Percentiles rank a stretch among this genome's conserved stretches.
Evolutionary conservation across 2,113 vertebrate species (phyloP).

Genomic region (Pteruthius melanotis): DNA sequence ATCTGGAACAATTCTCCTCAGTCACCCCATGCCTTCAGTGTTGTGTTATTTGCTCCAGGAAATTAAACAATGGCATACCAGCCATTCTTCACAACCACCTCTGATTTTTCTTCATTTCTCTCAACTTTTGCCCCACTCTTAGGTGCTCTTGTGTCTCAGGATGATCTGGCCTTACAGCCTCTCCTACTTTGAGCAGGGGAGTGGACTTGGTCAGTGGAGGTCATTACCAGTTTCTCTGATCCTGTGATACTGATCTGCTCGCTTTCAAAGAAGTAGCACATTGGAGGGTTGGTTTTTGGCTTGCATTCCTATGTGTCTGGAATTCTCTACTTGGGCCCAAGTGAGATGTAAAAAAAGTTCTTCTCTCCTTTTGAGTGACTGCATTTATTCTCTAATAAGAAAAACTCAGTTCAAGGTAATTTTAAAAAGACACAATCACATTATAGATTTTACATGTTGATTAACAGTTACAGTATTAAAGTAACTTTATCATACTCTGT

Average conservation of each 20-base stretch:
- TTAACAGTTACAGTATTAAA: not conserved
- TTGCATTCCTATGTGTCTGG: not conserved
- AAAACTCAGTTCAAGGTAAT: not conserved
- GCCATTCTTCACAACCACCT: not conserved
- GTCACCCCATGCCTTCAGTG: not conserved
- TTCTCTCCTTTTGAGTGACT: not conserved
- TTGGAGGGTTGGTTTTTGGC: not conserved
- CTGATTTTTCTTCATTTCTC: not conserved
- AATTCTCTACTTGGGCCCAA: not conserved
- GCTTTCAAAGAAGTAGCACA: not conserved
- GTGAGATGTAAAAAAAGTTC: not conserved
- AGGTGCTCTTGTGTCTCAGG: not conserved
- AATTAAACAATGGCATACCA: not conserved
- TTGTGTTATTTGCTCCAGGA: not conserved
- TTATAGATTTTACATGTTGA: not conserved
- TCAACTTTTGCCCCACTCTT: not conserved
- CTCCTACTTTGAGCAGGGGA: not conserved
- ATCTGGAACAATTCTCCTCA: not conserved
- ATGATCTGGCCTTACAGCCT: not conserved
- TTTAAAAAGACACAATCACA: not conserved
- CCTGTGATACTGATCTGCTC: not conserved
- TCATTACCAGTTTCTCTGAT: not conserved
- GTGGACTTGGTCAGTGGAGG: not conserved
- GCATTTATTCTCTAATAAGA: not conserved
- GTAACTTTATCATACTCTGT: not conserved